Conservation (phyloP, 2,888 invertebrate genomes). For the Drosophila tanythrix region DNA sequence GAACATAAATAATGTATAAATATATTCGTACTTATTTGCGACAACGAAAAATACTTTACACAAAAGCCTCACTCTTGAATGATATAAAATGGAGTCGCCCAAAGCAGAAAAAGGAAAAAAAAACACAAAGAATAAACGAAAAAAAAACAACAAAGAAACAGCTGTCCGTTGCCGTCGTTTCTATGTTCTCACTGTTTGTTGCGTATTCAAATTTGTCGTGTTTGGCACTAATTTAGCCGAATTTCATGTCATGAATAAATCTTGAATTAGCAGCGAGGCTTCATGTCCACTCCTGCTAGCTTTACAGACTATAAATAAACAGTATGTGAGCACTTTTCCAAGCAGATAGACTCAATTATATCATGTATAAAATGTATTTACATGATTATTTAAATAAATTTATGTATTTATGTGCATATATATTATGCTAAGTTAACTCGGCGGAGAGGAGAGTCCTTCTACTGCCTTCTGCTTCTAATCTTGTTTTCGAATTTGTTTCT, state of each 20-base stretch:
- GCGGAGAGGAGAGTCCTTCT: not conserved
- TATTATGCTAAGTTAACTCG: not conserved
- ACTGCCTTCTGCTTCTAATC: not conserved
- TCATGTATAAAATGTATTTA: not conserved
- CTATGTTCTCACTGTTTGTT: not conserved
- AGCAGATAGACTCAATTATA: not conserved
- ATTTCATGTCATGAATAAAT: constrained; percentile 3
- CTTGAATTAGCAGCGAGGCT: not conserved
- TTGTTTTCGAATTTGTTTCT: not conserved
- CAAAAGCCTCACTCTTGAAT: not conserved
- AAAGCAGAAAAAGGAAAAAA: not conserved
- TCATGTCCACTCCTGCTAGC: not conserved
- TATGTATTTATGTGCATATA: not conserved
- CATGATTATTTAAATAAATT: not conserved
- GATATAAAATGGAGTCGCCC: not conserved
- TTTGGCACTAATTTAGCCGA: constrained; percentile 4
- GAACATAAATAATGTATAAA: not conserved
- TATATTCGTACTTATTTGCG: not conserved
- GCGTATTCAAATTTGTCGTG: constrained; percentile 5
- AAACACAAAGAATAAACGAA: not conserved
- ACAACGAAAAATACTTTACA: not conserved
- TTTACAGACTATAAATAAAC: not conserved
- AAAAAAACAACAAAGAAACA: not conserved
- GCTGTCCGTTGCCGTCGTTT: constrained; percentile 3
- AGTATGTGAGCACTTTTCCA: not conserved